Evolutionary conservation across 2,888 invertebrate species (phyloP).

Genomic region (Ecliptopera silaceata): DNA sequence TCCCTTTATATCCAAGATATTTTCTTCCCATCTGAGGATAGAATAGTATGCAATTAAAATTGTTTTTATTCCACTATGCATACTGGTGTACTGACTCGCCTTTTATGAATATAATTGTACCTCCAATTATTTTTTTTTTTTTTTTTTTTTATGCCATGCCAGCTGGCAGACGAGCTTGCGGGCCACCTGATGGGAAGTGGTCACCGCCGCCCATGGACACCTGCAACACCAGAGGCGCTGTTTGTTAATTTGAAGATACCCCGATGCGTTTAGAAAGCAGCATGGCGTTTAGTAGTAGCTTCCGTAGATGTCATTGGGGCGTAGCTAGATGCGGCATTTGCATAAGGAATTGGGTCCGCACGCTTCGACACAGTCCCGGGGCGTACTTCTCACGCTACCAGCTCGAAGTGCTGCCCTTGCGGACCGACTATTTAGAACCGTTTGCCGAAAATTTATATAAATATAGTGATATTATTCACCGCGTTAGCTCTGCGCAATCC

Average conservation of each 20-base stretch:
- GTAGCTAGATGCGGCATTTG: slow-evolving; percentile 68
- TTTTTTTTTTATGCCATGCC: too few species aligned
- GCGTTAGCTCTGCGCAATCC: too few species aligned
- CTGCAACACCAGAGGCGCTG: too few species aligned
- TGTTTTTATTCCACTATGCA: too few species aligned
- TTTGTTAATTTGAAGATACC: slow-evolving; percentile 24
- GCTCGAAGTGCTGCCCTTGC: slow-evolving; percentile 45
- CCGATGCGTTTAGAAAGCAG: slow-evolving; percentile 19
- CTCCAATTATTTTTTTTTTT: too few species aligned
- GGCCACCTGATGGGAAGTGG: too few species aligned
- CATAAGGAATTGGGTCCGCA: slow-evolving; percentile 80
- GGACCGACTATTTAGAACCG: slow-evolving; percentile 6
- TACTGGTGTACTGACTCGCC: too few species aligned
- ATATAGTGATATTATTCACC: too few species aligned
- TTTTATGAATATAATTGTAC: too few species aligned
- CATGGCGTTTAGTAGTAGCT: slow-evolving; percentile 33
- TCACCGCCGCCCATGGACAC: too few species aligned
- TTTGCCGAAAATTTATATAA: neutral
- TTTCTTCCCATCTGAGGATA: slow-evolving; percentile 8
- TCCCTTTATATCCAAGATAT: neutral
- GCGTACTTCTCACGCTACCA: slow-evolving; percentile 76
- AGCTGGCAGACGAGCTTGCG: too few species aligned
- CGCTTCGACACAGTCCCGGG: slow-evolving; percentile 65
- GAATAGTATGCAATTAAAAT: neutral
- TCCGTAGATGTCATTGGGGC: slow-evolving; percentile 49